These are phyloP conservation scores for Serilophus lunatus DNA, from an alignment of 2,113 vertebrate genomes.

Conservation along the genomic window DNA sequence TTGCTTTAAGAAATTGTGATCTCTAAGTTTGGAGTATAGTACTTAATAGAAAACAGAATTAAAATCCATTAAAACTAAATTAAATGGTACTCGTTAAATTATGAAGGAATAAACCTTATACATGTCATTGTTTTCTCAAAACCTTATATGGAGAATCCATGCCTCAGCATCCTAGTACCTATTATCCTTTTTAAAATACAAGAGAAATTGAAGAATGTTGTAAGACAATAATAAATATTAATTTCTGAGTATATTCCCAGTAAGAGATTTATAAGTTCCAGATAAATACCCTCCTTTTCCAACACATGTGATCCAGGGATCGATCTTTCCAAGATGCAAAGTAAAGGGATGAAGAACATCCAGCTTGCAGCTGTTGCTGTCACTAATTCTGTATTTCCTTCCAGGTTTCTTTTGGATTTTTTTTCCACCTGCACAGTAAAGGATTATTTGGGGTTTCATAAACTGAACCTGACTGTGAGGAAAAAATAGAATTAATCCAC, in stretches of 20 bases:
- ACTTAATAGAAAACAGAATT: neutral
- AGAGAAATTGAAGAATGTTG: neutral
- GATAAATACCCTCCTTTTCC: neutral
- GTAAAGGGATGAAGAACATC: neutral
- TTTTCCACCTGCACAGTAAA: neutral
- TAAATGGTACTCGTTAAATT: neutral
- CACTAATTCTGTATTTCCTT: neutral
- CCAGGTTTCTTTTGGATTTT: neutral
- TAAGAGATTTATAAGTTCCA: neutral
- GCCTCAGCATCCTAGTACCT: neutral
- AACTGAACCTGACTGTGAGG: neutral
- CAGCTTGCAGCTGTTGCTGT: neutral
- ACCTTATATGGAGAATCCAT: neutral
- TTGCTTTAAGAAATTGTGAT: neutral
- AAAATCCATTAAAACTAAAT: neutral
- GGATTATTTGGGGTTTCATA: neutral
- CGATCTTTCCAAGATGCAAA: neutral
- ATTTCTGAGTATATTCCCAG: neutral
- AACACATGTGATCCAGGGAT: neutral
- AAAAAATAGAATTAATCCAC: neutral
- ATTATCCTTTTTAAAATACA: neutral
- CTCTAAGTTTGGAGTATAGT: neutral
- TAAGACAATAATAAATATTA: neutral
- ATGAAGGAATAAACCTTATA: neutral
- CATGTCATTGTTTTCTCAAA: neutral